Evolutionary conservation across 2,113 vertebrate genomes (phyloP).

Genomic region (Dromiciops gliroides): DNA sequence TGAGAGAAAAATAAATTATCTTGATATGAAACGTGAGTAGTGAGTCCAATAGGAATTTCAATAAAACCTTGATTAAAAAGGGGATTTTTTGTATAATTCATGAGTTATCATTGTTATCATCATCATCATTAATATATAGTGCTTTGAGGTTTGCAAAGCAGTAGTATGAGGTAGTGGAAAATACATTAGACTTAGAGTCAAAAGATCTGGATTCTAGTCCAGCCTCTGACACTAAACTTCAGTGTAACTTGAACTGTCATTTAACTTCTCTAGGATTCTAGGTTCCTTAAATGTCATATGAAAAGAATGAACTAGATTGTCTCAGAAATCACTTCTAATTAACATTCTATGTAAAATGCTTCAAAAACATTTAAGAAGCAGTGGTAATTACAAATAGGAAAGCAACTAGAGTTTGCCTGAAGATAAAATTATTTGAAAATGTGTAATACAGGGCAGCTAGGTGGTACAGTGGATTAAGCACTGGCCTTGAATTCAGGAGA

Average conservation of each 20-base stretch:
- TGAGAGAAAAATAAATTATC: background rate
- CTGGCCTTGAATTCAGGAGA: too few species aligned
- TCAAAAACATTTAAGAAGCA: background rate
- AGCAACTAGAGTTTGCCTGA: background rate
- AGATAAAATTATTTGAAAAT: background rate
- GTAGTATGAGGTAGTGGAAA: background rate
- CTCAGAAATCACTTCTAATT: background rate
- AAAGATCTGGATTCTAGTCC: background rate
- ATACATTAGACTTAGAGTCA: background rate
- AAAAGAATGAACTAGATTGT: background rate
- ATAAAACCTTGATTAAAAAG: background rate
- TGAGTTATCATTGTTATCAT: background rate
- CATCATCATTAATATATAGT: background rate
- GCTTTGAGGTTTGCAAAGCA: background rate
- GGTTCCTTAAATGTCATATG: background rate
- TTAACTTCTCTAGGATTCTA: background rate
- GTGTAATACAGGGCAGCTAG: too few species aligned
- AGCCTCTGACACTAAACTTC: background rate
- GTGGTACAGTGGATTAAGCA: too few species aligned
- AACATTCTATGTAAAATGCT: background rate
- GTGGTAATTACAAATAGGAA: background rate
- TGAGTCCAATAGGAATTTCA: background rate
- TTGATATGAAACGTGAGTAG: background rate
- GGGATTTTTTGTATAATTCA: slow-evolving; percentile 20
- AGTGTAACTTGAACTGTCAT: background rate